Conservation (phyloP, 2,888 invertebrate species). For the Hymenopus coronatus region DNA sequence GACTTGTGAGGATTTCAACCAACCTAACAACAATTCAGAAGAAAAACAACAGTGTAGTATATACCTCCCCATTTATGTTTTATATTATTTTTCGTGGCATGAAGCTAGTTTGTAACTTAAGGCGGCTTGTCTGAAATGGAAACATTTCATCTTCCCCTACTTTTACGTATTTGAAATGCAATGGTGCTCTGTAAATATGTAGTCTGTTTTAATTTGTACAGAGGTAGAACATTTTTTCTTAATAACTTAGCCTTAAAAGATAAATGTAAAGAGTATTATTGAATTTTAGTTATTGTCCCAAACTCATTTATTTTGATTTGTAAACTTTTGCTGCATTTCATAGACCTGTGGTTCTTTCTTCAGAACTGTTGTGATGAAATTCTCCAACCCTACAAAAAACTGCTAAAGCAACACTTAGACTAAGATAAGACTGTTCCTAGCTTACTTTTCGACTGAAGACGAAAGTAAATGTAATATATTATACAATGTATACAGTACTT, state of each 20-base stretch:
- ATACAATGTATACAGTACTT: conserved; percentile 2
- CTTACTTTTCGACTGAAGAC: conserved; percentile 7
- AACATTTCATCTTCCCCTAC: neutral
- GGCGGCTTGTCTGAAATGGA: neutral
- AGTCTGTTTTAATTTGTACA: neutral
- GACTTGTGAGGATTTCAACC: neutral
- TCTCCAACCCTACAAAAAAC: neutral
- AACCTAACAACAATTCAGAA: neutral
- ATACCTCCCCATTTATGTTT: neutral
- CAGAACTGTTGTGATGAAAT: neutral
- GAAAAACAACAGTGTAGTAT: neutral
- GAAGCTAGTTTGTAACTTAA: neutral
- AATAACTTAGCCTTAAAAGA: neutral
- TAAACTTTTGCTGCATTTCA: neutral
- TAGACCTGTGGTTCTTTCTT: neutral
- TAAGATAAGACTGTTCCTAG: conserved; percentile 12
- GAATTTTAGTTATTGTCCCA: neutral
- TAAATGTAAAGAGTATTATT: neutral
- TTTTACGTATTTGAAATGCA: neutral
- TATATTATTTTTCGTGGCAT: neutral
- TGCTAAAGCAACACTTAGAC: conserved; percentile 4
- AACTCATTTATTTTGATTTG: neutral
- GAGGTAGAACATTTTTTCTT: neutral
- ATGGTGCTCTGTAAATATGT: neutral
- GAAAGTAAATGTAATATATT: conserved; percentile 11